Evolutionary conservation across 2,797 vertebrate genomes (phyloP).

Genomic region (Numenius phaeopus): DNA sequence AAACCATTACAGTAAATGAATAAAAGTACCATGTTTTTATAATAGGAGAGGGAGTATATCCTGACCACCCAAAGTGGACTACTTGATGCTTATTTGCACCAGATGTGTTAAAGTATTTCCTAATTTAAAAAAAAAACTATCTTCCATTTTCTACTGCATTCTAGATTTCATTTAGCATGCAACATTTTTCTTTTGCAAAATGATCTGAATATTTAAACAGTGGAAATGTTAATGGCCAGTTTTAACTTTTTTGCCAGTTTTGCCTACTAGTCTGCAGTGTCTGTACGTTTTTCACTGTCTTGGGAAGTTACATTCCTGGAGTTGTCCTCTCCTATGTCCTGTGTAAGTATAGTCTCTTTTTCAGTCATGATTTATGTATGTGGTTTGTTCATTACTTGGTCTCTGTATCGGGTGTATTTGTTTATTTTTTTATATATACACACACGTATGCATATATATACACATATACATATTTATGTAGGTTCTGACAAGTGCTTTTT

Average conservation of each 20-base stretch:
- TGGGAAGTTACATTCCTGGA: constrained; percentile 98
- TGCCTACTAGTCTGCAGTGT: constrained; percentile 96
- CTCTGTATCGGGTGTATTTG: not conserved
- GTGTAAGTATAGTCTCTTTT: constrained; percentile 82
- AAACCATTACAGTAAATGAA: not conserved
- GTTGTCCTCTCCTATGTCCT: constrained; percentile 92
- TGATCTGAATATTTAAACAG: not conserved
- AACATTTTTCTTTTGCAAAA: not conserved
- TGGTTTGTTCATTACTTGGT: not conserved
- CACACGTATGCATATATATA: fast-evolving
- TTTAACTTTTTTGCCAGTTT: constrained; percentile 84
- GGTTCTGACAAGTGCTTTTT: not conserved
- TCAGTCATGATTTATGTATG: not conserved
- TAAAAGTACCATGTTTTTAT: not conserved
- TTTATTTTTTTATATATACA: not conserved
- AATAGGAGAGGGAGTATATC: not conserved
- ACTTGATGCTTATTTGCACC: not conserved
- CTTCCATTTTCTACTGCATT: not conserved
- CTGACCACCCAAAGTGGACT: not conserved
- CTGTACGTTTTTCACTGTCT: constrained; percentile 94
- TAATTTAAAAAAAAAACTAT: not conserved
- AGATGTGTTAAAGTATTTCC: not conserved
- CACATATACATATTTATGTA: not conserved
- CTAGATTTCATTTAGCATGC: not conserved
- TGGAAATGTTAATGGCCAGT: constrained; percentile 4